Evolutionary conservation across 2,888 invertebrate genomes (phyloP).

Genomic region (Thalpophila matura): DNA sequence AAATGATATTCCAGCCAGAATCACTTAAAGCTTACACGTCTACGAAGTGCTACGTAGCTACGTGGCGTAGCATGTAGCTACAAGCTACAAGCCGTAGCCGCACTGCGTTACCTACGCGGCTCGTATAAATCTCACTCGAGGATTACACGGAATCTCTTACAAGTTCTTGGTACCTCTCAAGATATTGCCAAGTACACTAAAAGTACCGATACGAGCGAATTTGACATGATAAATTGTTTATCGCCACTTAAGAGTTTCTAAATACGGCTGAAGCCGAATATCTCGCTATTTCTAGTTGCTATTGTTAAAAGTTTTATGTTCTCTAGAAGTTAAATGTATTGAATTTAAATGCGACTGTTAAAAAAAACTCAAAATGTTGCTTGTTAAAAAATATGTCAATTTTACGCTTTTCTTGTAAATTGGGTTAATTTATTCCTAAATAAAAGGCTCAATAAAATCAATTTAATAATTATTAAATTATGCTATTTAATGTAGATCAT

Average conservation of each 20-base stretch:
- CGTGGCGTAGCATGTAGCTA: constrained; percentile 68
- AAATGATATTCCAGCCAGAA: constrained; percentile 70
- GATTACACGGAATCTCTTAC: constrained; percentile 83
- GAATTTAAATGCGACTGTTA: constrained; percentile 8
- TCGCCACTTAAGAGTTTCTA: constrained; percentile 62
- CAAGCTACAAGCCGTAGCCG: constrained; percentile 75
- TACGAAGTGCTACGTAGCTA: constrained; percentile 70
- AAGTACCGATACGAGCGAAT: constrained; percentile 74
- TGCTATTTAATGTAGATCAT: too few relatives aligned
- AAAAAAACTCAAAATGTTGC: not conserved
- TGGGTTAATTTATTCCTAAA: too few relatives aligned
- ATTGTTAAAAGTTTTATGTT: constrained; percentile 43
- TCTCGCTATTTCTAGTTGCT: constrained; percentile 11
- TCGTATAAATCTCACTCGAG: constrained; percentile 82
- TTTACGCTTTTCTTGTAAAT: too few relatives aligned
- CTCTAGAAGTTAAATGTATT: constrained; percentile 12
- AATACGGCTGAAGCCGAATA: constrained; percentile 51
- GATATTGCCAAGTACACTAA: constrained; percentile 79
- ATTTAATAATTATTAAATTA: too few relatives aligned
- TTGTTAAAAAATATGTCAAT: too few relatives aligned
- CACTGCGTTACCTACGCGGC: constrained; percentile 82
- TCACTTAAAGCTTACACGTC: constrained; percentile 74
- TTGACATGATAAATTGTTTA: constrained; percentile 71
- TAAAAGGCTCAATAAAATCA: too few relatives aligned
- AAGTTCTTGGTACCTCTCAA: constrained; percentile 80